Evolutionary conservation across 2,797 vertebrate genomes (phyloP).

Genomic region (Silurus aristotelis): DNA sequence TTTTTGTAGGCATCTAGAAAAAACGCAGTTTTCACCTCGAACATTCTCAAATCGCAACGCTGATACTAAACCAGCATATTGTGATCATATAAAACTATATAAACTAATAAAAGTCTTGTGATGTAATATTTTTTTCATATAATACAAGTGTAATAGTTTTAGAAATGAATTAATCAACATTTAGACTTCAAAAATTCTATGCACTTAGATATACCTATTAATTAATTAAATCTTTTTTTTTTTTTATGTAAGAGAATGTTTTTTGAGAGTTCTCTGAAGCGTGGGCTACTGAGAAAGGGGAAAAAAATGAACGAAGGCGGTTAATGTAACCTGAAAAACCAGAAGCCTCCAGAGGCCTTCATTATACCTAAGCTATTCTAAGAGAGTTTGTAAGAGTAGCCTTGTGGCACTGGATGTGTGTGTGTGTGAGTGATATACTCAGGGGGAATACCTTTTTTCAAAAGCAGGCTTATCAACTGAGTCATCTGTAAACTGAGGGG

Average conservation of each 20-base stretch:
- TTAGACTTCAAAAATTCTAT: neutral
- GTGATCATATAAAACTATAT: neutral
- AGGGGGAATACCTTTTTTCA: slow-evolving; percentile 54
- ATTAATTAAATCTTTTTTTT: neutral
- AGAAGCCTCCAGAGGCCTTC: slow-evolving; percentile 15
- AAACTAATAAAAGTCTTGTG: neutral
- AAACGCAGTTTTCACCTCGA: neutral
- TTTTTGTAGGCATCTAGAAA: neutral
- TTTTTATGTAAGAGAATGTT: neutral
- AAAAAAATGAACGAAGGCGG: slow-evolving; percentile 5
- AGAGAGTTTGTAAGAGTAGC: slow-evolving; percentile 26
- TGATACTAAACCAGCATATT: neutral
- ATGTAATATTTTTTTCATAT: neutral
- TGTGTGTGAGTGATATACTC: slow-evolving; percentile 29
- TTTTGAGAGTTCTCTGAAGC: neutral
- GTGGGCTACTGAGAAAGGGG: neutral
- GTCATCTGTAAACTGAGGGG: slow-evolving; percentile 51
- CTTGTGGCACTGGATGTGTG: neutral
- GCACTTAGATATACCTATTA: neutral
- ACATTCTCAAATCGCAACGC: neutral
- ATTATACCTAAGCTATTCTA: slow-evolving; percentile 26
- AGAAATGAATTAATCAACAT: neutral
- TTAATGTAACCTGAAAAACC: slow-evolving; percentile 29
- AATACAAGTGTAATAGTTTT: neutral
- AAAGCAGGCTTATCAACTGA: slow-evolving; percentile 47